A percentile compares a stretch with the other conserved stretches of the same genome.
Evolutionary conservation across 2,113 vertebrate genomes (phyloP).

Genomic region (Peromyscus maniculatus): DNA sequence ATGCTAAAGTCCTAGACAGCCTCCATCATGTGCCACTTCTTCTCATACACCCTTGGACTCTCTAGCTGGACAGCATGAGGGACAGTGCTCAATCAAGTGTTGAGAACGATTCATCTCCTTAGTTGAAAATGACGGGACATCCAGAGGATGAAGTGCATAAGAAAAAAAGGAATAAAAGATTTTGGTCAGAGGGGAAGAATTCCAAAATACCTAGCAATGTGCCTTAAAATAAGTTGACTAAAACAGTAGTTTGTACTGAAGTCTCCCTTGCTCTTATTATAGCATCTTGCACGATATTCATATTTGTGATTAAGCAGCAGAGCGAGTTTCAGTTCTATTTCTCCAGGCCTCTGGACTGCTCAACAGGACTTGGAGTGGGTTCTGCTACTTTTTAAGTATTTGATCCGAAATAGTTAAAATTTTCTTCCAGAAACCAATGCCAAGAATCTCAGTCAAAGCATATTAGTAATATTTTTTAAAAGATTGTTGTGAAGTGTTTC

Average conservation of each 20-base stretch:
- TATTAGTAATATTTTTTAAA: slow-evolving; percentile 73
- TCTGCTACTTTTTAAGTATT: slow-evolving; percentile 37
- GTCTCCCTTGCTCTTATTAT: neutral
- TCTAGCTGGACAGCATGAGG: neutral
- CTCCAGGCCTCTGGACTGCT: neutral
- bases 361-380: neutral
- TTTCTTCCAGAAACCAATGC: slow-evolving; percentile 51
- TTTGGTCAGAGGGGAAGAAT: neutral
- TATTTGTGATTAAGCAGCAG: neutral
- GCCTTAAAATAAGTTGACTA: neutral
- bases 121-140: neutral
- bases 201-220: neutral
- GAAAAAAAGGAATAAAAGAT: neutral
- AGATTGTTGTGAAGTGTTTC: slow-evolving; percentile 76
- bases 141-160: neutral
- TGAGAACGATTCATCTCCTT: neutral
- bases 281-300: neutral
- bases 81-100: neutral
- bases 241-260: neutral
- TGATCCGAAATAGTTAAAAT: slow-evolving; percentile 28
- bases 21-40: neutral
- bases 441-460: slow-evolving; percentile 64
- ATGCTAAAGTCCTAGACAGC: neutral
- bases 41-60: neutral
- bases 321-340: neutral